Conservation (phyloP, 2,113 vertebrate species). For the Pleuronectes platessa region DNA sequence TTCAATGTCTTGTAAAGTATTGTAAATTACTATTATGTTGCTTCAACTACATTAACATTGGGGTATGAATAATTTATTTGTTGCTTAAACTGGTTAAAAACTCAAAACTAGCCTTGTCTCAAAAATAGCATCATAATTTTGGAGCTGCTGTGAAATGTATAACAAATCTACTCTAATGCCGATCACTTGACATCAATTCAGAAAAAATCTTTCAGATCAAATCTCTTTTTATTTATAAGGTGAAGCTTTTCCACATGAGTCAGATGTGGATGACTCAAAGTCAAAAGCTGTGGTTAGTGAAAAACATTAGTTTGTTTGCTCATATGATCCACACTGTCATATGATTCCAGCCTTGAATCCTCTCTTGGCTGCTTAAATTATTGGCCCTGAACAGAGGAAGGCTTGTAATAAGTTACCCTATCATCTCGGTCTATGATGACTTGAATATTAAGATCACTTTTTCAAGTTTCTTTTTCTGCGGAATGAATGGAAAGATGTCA, state of each 20-base stretch:
- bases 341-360: conserved; percentile 48
- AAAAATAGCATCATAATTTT: background rate
- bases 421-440: background rate
- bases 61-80: background rate
- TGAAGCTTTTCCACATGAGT: conserved; percentile 55
- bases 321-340: conserved; percentile 54
- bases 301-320: conserved; percentile 52
- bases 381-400: conserved; percentile 25
- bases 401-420: conserved; percentile 35
- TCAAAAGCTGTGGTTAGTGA: conserved; percentile 30
- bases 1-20: background rate
- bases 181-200: conserved; percentile 32
- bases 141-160: background rate
- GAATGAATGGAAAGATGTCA: background rate
- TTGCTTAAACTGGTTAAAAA: background rate
- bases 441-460: background rate
- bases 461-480: background rate
- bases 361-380: background rate
- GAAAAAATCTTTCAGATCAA: conserved; percentile 1
- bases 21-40: background rate
- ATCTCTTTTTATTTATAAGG: conserved; percentile 7
- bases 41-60: background rate
- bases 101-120: background rate
- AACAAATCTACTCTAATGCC: conserved; percentile 9
- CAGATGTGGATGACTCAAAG: conserved; percentile 64